These are phyloP conservation scores for Chunga burmeisteri DNA, from an alignment of 2,113 vertebrate genomes.

Conservation along the genomic window DNA sequence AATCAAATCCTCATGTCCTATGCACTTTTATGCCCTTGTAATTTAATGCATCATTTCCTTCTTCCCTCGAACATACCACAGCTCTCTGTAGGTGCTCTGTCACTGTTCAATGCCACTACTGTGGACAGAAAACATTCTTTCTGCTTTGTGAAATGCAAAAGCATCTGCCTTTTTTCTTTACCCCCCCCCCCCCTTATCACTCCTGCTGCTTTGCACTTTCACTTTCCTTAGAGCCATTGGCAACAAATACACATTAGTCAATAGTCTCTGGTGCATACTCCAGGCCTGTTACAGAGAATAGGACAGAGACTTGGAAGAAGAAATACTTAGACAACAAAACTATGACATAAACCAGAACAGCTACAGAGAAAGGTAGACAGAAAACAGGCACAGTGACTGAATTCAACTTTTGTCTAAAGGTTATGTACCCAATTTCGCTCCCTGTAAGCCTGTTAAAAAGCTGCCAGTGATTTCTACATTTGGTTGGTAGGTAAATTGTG, in stretches of 20 bases:
- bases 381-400: not conserved
- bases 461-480: not conserved
- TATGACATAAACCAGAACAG: constrained; percentile 7
- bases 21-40: not conserved
- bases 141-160: not conserved
- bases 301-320: not conserved
- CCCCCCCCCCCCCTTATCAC: not conserved
- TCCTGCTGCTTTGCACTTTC: not conserved
- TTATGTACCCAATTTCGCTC: not conserved
- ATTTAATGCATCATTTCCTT: constrained; percentile 3
- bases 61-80: not conserved
- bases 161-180: not conserved
- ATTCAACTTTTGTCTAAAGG: not conserved
- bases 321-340: not conserved
- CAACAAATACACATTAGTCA: not conserved
- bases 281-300: not conserved
- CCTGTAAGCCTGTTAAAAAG: not conserved
- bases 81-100: not conserved
- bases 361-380: not conserved
- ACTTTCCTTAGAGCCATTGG: not conserved
- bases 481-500: not conserved
- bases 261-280: not conserved
- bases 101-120: not conserved
- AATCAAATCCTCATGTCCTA: not conserved
- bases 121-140: not conserved